Percentiles rank a stretch among this genome's conserved stretches.
Conservation (phyloP, 2,113 vertebrate genomes). For the Prionailurus viverrinus region DNA sequence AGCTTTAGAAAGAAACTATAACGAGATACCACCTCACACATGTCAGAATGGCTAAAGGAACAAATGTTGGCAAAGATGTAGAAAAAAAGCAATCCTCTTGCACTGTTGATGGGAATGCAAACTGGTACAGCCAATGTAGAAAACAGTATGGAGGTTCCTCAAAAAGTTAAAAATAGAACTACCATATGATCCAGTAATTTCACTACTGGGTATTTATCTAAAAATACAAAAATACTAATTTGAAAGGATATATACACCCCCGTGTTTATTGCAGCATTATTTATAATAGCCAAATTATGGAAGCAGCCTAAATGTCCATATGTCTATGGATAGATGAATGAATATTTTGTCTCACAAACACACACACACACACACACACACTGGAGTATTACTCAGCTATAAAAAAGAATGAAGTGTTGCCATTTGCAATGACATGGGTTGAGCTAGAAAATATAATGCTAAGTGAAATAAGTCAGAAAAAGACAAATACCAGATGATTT, state of each 20-base stretch:
- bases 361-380: no score
- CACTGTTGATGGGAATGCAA: not conserved
- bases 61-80: not conserved
- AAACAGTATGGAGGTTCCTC: not conserved
- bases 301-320: no score
- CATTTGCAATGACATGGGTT: not conserved
- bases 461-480: not conserved
- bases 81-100: not conserved
- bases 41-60: not conserved
- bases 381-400: no score
- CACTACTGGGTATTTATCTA: no score
- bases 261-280: no score
- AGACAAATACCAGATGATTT: not conserved
- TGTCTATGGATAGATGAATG: no score
- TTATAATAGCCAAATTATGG: no score
- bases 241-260: no score
- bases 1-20: not conserved
- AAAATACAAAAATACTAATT: no score
- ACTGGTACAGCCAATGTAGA: not conserved
- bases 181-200: no score
- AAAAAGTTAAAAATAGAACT: no score
- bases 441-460: not conserved
- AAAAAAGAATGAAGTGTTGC: not conserved
- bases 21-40: not conserved
- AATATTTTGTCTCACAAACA: no score